Percentiles rank a stretch among this genome's conserved stretches.
Evolutionary conservation across 1,140 invertebrate species (phyloP).

Genomic region (Hesperophylax magnus): DNA sequence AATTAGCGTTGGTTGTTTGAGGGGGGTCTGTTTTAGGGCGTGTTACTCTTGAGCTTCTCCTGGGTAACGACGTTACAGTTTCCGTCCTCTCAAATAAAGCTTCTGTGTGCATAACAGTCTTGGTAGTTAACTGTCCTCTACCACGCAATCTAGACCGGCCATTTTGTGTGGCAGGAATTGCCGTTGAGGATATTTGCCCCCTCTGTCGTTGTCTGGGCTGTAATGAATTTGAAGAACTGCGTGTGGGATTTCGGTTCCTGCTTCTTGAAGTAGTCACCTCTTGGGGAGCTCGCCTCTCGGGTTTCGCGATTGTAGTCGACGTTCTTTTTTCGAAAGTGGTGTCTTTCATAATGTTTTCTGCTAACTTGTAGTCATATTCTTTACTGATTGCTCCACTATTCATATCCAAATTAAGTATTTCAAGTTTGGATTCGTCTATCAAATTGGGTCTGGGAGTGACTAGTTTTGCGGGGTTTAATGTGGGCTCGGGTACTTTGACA

Average conservation of each 20-base stretch:
- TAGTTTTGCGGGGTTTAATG: background rate
- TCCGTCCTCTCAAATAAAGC: slow-evolving; percentile 50
- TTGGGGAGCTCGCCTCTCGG: background rate
- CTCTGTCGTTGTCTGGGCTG: slow-evolving; percentile 15
- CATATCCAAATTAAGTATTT: slow-evolving; percentile 56
- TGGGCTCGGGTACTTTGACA: background rate
- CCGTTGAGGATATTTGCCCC: background rate
- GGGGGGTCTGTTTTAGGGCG: slow-evolving; percentile 15
- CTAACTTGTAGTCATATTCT: slow-evolving; percentile 32
- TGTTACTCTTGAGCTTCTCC: slow-evolving; percentile 28
- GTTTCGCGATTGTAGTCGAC: background rate
- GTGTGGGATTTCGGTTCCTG: slow-evolving; percentile 23
- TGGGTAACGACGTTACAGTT: slow-evolving; percentile 33
- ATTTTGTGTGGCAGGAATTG: slow-evolving; percentile 6
- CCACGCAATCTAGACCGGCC: slow-evolving; percentile 26
- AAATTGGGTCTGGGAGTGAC: background rate
- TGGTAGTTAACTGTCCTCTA: slow-evolving; percentile 38
- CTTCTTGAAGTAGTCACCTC: slow-evolving; percentile 3
- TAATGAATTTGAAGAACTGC: background rate
- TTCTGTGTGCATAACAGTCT: slow-evolving; percentile 43
- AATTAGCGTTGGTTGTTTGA: background rate
- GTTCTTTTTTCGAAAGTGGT: slow-evolving; percentile 12
- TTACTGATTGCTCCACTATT: slow-evolving; percentile 39
- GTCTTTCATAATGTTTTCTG: slow-evolving; percentile 33
- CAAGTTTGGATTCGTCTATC: slow-evolving; percentile 54